Base-by-base conservation (phyloP, 2,888 invertebrate genomes). In the Agelastica alni region DNA sequence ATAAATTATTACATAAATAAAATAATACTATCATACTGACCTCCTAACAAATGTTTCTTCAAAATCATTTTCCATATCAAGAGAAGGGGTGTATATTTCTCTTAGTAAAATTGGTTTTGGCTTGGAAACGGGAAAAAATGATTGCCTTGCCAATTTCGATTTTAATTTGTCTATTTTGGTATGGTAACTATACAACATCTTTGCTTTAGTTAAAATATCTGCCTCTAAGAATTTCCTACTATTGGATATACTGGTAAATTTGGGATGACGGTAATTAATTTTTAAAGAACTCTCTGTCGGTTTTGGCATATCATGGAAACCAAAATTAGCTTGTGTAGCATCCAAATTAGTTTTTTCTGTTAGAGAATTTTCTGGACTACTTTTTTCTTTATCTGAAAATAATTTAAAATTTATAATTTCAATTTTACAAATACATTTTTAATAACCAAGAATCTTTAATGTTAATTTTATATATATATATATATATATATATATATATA, bases 261-360 rank as follows among this genome's bases (percentile, higher is more conserved):
- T 39, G 26, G 56, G 30, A 31, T 55, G 26, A 37, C 56, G 59
- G 37, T 41, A 34, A n/a, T 59, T 51, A 16, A 59, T 48, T 46
- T 42, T 52, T 10, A 63, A 46, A 9, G 47, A 47, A 6, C 44
- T 32, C 37, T 51, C 55, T 13, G 51, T 52, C 34, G 52, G 51
- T 31, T 55, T 44, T 1, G 53, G 53, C 64, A 65, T 65, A 17
- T 65, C 63, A 48, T 59, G 56, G 22, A 63, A 64, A 12, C 59
- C 58, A 47, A 64, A 58, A 16, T 26, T 39, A 1, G 36, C 30
- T 34, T 57, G 56, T 26, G 53, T 60, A 13, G 59, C 57, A 52
- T 43, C 43, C 16, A 17, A 10, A 3, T 14, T n/a, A 13, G 5
- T 14, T 13, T n/a, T 28, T 16, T 60, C 56, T 42, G 42, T 45